Evolutionary conservation across 2,113 vertebrate genomes (phyloP), one percentile per base, ranked within the genome.

Genomic region (Muscicapa adusta): DNA sequence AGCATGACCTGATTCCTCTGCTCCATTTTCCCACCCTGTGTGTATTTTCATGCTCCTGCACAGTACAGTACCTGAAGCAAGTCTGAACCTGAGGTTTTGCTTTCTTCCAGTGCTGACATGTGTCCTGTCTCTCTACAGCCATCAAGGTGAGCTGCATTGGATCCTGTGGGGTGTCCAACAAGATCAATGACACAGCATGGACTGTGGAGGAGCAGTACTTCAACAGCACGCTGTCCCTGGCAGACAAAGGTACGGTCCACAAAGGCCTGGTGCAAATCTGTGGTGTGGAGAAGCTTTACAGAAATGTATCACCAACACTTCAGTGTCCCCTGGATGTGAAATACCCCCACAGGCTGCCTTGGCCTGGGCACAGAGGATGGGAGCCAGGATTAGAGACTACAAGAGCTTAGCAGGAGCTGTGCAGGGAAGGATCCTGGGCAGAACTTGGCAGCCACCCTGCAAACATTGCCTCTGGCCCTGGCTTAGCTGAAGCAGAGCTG

Each of bases 81-180:
- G 54, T 11, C 36, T 82, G 53, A 74, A 18, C 31, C 10, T 10
- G 78, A 73, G 78, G 29, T 50, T 85, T 73, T 79, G 51, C 60
- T 43, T 78, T 81, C n/a, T 47, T 38, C 38, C 45, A 2, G 25
- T 24, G 62, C 83, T 96, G 22, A 94, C 0, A 0, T 15, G 31
- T 58, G 38, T 74, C 34, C 38, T 70, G 36, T 88, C 71, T 57
- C 53, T 62, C 90, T n/a, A 47, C 97, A 99, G 99, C 98, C 34
- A 98, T 99, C 96, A 99, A 99, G 85, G 99, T 99, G 96, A 99
- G 98, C 97, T 99, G 99, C 70, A 78, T 98, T 12, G 99, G 99
- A 10, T 98, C 97, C 90, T 99, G 99, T 31, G 99, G 99, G 16
- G 98, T 99, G 62, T 99, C 98, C 56, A 99, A 11, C 96, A 99